Conservation (phyloP, 92 coral and sea anemone species). For the Desmophyllum pertusum region DNA sequence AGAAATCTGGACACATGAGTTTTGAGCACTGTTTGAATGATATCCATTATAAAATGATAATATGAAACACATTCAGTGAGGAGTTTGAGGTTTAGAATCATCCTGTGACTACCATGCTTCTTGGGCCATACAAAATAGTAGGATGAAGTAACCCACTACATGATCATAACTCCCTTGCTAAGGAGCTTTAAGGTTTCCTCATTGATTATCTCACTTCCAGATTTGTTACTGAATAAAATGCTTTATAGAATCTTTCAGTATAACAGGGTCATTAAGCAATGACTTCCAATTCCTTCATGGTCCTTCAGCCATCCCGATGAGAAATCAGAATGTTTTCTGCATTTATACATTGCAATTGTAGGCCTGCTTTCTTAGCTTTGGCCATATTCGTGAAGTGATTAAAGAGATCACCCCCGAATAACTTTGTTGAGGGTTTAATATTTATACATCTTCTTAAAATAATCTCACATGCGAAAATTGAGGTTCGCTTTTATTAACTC, state of each 20-base stretch:
- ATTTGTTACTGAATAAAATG: too few relatives aligned
- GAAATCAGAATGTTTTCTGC: conserved; percentile 32
- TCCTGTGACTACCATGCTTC: conserved; percentile 32
- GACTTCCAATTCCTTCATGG: too few relatives aligned
- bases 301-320: too few relatives aligned
- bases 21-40: conserved; percentile 24
- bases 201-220: too few relatives aligned
- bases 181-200: conserved; percentile 20
- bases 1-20: not conserved
- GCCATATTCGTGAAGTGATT: conserved; percentile 47
- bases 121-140: conserved; percentile 21
- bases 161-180: conserved; percentile 28
- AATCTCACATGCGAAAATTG: conserved; percentile 37
- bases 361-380: conserved; percentile 27
- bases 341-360: too few relatives aligned
- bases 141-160: conserved; percentile 34
- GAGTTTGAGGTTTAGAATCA: conserved; percentile 44
- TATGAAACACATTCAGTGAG: conserved; percentile 44
- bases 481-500: conserved; percentile 45
- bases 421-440: conserved; percentile 37
- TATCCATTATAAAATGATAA: conserved; percentile 32
- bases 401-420: conserved; percentile 51
- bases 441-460: conserved; percentile 47
- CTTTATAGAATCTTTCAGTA: too few relatives aligned
- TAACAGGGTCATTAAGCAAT: too few relatives aligned